These are phyloP conservation scores for Gambusia holbrooki DNA, from an alignment of 2,113 vertebrate species.

Conservation along the genomic window DNA sequence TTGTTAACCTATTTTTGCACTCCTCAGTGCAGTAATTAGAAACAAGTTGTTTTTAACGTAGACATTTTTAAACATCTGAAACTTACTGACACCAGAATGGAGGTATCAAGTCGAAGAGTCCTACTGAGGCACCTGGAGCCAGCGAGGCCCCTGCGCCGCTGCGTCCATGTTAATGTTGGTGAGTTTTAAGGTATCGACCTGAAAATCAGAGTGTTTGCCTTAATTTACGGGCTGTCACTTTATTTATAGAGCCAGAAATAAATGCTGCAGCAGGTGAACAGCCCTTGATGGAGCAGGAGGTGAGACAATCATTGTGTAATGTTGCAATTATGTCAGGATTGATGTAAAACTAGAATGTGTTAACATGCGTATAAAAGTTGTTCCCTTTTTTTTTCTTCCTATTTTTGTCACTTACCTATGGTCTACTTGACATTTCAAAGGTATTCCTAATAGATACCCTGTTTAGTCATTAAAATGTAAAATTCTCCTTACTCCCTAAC, in stretches of 20 bases:
- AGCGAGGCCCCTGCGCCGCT: slow-evolving; percentile 79
- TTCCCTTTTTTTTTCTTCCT: not conserved
- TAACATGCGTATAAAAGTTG: not conserved
- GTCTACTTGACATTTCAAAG: not conserved
- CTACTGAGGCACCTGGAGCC: slow-evolving; percentile 75
- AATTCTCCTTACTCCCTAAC: not conserved
- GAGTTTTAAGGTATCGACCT: not conserved
- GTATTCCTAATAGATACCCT: not conserved
- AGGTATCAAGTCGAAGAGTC: slow-evolving; percentile 68
- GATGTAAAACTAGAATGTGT: not conserved
- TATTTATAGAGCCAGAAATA: slow-evolving; percentile 38
- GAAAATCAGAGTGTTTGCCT: not conserved
- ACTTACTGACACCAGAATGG: slow-evolving; percentile 70
- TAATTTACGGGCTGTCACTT: slow-evolving; percentile 2
- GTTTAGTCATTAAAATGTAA: not conserved
- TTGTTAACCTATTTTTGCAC: no score
- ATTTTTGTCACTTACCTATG: not conserved
- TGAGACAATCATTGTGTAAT: slow-evolving; percentile 36
- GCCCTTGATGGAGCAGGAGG: slow-evolving; percentile 39
- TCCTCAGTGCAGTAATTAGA: not conserved
- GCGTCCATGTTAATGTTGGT: slow-evolving; percentile 53
- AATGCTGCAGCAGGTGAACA: slow-evolving; percentile 38
- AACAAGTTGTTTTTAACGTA: not conserved
- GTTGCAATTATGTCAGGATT: not conserved
- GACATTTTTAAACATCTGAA: slow-evolving; percentile 1